These are phyloP conservation scores for Anoplophora glabripennis DNA, from an alignment of 1,140 invertebrate species.

Conservation along the genomic window DNA sequence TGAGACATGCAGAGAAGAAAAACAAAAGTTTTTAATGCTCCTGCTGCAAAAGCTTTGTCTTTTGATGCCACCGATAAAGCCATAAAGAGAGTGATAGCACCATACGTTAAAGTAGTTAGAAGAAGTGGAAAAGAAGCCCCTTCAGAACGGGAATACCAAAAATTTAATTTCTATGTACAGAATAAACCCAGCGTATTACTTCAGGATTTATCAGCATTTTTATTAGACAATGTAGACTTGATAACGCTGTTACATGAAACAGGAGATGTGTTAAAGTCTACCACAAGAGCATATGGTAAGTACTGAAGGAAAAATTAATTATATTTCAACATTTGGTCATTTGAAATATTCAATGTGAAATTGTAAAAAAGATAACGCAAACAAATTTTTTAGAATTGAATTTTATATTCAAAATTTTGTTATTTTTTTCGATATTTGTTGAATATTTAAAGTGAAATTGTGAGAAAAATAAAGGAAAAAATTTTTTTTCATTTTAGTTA, in stretches of 20 bases:
- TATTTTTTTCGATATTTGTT: no score
- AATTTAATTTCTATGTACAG: slow-evolving; percentile 42
- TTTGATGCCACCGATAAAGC: slow-evolving; percentile 43
- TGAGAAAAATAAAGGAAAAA: no score
- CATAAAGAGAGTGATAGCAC: slow-evolving; percentile 54
- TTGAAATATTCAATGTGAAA: no score
- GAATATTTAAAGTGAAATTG: no score
- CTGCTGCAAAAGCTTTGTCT: no score
- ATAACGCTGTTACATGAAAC: slow-evolving; percentile 54
- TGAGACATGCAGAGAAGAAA: slow-evolving; percentile 14
- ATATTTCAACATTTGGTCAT: no score
- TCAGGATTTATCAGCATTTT: slow-evolving; percentile 45
- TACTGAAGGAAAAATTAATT: no score
- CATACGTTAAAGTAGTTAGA: slow-evolving; percentile 54
- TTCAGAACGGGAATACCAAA: slow-evolving; percentile 31
- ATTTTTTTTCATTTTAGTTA: no score
- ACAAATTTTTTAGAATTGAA: no score
- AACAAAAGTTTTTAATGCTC: slow-evolving; percentile 15
- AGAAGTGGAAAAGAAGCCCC: slow-evolving; percentile 41
- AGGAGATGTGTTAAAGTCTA: slow-evolving; percentile 53
- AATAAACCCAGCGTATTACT: slow-evolving; percentile 43
- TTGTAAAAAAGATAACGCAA: no score
- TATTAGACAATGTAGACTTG: slow-evolving; percentile 54
- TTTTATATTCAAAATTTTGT: no score
- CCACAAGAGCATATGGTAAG: slow-evolving; percentile 53